Conservation (phyloP, 2,888 invertebrate genomes). For the Perdita meconis region DNA sequence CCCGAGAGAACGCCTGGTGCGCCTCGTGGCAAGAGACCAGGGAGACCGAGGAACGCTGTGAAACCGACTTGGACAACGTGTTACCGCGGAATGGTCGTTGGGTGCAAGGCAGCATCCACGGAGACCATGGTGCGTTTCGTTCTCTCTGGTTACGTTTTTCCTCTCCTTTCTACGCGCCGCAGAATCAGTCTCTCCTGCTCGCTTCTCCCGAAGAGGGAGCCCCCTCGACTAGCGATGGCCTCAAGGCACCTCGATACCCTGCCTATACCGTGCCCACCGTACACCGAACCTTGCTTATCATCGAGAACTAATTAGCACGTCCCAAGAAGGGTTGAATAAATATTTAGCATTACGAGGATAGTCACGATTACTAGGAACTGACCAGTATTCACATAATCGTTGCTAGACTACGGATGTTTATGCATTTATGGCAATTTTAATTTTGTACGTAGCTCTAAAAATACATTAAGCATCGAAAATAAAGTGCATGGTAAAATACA, state of each 20-base stretch:
- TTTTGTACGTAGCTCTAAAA: too few relatives aligned
- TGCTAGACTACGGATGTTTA: too few relatives aligned
- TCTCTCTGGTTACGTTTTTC: slow-evolving; percentile 49
- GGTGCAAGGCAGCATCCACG: slow-evolving; percentile 68
- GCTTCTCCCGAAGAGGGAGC: slow-evolving; percentile 65
- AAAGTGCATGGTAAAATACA: too few relatives aligned
- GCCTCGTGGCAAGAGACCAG: slow-evolving; percentile 63
- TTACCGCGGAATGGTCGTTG: slow-evolving; percentile 72
- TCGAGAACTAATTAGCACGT: neutral
- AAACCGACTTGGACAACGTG: slow-evolving; percentile 70
- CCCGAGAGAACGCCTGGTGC: slow-evolving; percentile 32
- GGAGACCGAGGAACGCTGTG: slow-evolving; percentile 61
- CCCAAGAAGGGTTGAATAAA: neutral
- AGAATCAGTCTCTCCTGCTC: slow-evolving; percentile 49
- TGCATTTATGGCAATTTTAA: too few relatives aligned
- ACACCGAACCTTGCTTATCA: neutral
- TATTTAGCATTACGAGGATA: neutral
- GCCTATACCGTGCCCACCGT: neutral
- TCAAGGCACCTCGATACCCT: slow-evolving; percentile 23
- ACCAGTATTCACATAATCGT: too few relatives aligned
- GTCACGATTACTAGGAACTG: neutral
- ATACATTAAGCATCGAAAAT: too few relatives aligned
- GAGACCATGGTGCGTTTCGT: slow-evolving; percentile 67
- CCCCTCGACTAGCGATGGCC: slow-evolving; percentile 63
- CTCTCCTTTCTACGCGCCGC: slow-evolving; percentile 44